Evolutionary conservation across 2,113 vertebrate genomes (phyloP).

Genomic region (Rallus limicola): DNA sequence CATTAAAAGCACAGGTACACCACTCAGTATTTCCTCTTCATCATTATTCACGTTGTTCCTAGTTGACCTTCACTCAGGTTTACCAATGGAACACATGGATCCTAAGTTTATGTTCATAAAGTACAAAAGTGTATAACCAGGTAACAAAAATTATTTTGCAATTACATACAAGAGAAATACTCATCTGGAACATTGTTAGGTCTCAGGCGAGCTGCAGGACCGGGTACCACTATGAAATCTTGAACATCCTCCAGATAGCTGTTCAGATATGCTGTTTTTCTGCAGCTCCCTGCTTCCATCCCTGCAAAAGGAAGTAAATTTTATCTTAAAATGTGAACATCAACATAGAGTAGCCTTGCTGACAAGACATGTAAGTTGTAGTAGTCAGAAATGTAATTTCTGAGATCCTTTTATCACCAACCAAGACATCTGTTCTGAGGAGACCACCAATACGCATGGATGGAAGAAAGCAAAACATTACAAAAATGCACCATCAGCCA

Average conservation of each 20-base stretch:
- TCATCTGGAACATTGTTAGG: slow-evolving; percentile 83
- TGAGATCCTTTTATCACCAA: background rate
- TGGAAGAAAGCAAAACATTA: background rate
- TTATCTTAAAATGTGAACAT: background rate
- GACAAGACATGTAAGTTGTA: background rate
- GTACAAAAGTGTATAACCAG: background rate
- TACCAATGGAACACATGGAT: background rate
- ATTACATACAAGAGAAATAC: slow-evolving; percentile 89
- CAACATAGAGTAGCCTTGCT: background rate
- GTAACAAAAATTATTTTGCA: slow-evolving; percentile 50
- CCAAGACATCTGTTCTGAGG: background rate
- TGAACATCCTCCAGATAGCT: slow-evolving; percentile 75
- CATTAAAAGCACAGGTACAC: background rate
- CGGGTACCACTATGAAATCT: slow-evolving; percentile 82
- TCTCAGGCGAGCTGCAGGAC: slow-evolving; percentile 89
- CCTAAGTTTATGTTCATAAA: background rate
- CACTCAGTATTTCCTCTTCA: background rate
- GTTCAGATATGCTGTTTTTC: slow-evolving; percentile 79
- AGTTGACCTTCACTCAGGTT: background rate
- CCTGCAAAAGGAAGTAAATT: slow-evolving; percentile 72
- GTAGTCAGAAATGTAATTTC: background rate
- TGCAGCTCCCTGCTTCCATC: slow-evolving; percentile 91
- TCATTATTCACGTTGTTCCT: background rate
- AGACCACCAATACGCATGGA: background rate
- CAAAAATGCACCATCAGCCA: background rate